Conservation (phyloP, 2,797 vertebrate species). For the Novumbra hubbsi region DNA sequence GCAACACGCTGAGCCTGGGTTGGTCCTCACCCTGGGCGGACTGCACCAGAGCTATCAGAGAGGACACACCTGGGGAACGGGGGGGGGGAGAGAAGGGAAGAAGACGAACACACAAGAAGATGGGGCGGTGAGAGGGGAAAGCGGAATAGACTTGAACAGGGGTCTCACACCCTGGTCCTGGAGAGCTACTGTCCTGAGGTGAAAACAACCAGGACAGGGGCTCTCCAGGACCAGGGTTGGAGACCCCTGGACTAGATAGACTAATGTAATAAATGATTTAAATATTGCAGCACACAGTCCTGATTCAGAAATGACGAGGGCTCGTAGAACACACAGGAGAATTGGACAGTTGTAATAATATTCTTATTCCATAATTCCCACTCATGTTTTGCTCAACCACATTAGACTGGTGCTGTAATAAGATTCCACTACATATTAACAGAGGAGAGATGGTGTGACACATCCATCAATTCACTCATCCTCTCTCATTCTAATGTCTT, state of each 20-base stretch:
- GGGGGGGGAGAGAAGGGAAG: constrained; percentile 2
- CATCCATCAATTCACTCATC: constrained; percentile 26
- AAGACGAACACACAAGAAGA: no score
- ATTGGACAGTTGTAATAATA: neutral
- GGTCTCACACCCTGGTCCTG: no score
- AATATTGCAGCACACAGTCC: neutral
- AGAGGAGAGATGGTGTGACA: constrained; percentile 45
- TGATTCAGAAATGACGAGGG: neutral
- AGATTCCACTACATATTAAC: constrained; percentile 38
- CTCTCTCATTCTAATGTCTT: constrained; percentile 48
- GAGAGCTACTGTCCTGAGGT: no score
- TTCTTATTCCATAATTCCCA: neutral
- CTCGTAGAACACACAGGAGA: neutral
- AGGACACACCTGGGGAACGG: constrained; percentile 84
- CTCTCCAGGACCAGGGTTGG: no score
- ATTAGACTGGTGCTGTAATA: neutral
- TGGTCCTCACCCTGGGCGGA: constrained; percentile 93
- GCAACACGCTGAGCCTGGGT: constrained; percentile 86
- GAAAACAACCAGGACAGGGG: no score
- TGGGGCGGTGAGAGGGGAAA: no score
- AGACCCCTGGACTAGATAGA: no score
- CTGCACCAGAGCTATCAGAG: constrained; percentile 88
- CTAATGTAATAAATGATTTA: neutral
- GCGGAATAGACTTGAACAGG: no score
- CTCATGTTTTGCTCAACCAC: neutral